Percentiles rank a stretch among this genome's conserved stretches.
Conservation (phyloP, 2,888 invertebrate genomes). For the Isotomurus palustris region DNA sequence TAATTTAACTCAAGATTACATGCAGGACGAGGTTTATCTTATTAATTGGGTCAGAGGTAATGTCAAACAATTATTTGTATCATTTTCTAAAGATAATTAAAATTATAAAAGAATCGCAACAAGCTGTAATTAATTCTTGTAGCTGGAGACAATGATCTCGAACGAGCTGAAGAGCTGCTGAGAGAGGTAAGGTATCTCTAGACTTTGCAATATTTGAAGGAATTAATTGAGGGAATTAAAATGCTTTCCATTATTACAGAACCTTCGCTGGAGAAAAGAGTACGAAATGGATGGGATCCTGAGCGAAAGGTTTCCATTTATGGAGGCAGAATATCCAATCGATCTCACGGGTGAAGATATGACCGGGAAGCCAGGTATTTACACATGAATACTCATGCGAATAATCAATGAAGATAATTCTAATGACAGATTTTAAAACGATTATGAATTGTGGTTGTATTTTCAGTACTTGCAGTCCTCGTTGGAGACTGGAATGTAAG, state of each 20-base stretch:
- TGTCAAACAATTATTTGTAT: not conserved
- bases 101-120: not conserved
- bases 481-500: constrained; percentile 8
- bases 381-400: not conserved
- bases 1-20: constrained; percentile 4
- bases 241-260: not conserved
- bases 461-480: not conserved
- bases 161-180: not conserved
- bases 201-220: not conserved
- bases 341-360: not conserved
- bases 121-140: not conserved
- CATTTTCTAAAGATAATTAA: not conserved
- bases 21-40: constrained; percentile 1
- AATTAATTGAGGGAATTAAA: not conserved
- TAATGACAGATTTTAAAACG: not conserved
- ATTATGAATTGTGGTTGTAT: too few species aligned
- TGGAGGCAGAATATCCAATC: constrained; percentile 3
- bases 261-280: constrained; percentile 3
- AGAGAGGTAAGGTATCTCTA: not conserved
- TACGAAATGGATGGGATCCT: constrained; percentile 5
- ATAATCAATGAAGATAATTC: too few species aligned
- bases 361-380: constrained; percentile 1
- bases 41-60: constrained; percentile 7
- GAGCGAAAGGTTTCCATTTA: not conserved
- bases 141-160: not conserved